Conservation (phyloP, 2,797 vertebrate species). For the Anolis apletophallus region DNA sequence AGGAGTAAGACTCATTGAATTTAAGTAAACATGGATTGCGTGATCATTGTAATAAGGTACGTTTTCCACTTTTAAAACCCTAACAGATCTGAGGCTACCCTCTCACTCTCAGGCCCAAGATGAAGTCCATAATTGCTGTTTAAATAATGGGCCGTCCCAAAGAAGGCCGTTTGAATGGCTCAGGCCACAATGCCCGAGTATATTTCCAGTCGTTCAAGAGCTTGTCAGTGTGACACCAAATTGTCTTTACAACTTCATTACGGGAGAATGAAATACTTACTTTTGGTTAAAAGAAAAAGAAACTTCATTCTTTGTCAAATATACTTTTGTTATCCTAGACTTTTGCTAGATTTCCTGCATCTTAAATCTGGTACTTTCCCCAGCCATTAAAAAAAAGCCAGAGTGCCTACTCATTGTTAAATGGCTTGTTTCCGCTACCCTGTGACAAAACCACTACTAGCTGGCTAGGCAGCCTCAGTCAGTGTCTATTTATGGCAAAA, state of each 20-base stretch:
- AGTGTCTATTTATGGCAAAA: constrained; percentile 99
- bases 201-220: constrained; percentile 77
- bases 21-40: constrained; percentile 29
- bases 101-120: constrained; percentile 47
- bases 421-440: constrained; percentile 79
- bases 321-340: constrained; percentile 81
- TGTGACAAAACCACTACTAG: constrained; percentile 89
- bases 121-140: constrained; percentile 65
- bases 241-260: constrained; percentile 78
- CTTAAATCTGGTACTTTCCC: constrained; percentile 76
- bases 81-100: constrained; percentile 52
- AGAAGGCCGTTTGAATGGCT: constrained; percentile 58
- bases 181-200: constrained; percentile 66
- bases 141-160: constrained; percentile 70
- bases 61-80: constrained; percentile 33
- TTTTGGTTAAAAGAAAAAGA: constrained; percentile 72
- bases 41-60: constrained; percentile 44
- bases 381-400: constrained; percentile 77
- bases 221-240: constrained; percentile 74
- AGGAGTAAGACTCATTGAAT: not conserved
- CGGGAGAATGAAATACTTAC: constrained; percentile 78
- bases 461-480: constrained; percentile 98
- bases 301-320: constrained; percentile 81
- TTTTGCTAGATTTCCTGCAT: constrained; percentile 77
- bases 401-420: constrained; percentile 82